Percentiles rank a stretch among this genome's conserved stretches.
phyloP scores from a whole-genome alignment of 2,888 invertebrate genomes.

The Eucera pruinosa region DNA sequence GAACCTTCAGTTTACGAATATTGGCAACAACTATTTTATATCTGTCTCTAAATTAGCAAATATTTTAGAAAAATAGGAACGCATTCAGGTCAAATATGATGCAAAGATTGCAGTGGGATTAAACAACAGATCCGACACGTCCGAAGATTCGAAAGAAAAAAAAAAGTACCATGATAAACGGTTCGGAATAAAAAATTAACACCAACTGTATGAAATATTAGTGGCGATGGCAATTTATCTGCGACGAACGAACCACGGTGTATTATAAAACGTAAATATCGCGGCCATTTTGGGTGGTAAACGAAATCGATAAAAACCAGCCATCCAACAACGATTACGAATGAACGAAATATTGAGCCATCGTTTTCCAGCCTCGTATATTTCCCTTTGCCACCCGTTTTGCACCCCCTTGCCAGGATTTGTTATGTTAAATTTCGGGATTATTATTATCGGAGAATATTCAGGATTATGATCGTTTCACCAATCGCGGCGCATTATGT shows the following conservation, averaged over 20 bases:
- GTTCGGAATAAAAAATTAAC: constrained; percentile 15
- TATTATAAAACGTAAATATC: constrained; percentile 51
- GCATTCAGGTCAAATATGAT: too few relatives aligned
- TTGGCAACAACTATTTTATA: too few relatives aligned
- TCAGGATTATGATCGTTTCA: constrained; percentile 63
- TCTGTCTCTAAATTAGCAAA: too few relatives aligned
- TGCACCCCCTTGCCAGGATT: constrained; percentile 48
- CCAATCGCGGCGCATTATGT: constrained; percentile 65
- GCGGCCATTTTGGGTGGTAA: constrained; percentile 45
- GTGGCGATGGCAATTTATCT: constrained; percentile 19
- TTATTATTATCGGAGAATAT: constrained; percentile 70
- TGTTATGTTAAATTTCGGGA: constrained; percentile 67
- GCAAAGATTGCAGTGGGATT: too few relatives aligned
- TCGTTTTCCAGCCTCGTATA: constrained; percentile 3
- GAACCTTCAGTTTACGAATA: too few relatives aligned
- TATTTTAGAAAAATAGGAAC: too few relatives aligned
- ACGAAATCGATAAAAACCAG: constrained; percentile 56
- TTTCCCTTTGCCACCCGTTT: neutral
- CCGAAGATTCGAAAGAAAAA: neutral
- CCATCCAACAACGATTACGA: constrained; percentile 63
- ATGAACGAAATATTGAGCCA: constrained; percentile 56
- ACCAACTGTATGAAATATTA: constrained; percentile 24
- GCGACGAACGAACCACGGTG: constrained; percentile 19
- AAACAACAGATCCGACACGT: too few relatives aligned
- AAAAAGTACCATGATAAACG: neutral